Percentiles rank a stretch among this genome's conserved stretches.
phyloP scores from a whole-genome alignment of 2,888 invertebrate genomes.

The Plagodis pulveraria region DNA sequence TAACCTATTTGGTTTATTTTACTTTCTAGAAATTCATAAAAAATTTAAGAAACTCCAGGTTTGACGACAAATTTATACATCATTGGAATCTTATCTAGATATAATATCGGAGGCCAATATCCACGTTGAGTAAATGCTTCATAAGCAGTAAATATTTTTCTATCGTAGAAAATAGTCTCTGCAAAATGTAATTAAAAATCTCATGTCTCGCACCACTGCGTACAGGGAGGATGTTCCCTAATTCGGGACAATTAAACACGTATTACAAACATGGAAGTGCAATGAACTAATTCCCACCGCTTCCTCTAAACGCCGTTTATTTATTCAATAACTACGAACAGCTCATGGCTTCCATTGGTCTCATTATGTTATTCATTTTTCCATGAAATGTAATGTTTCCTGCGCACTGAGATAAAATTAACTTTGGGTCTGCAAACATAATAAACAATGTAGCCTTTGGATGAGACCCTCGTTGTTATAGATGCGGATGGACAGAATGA shows the following conservation, averaged over 20 bases:
- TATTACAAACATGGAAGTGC: constrained; percentile 68
- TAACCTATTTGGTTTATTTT: too few relatives aligned
- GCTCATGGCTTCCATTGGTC: background rate
- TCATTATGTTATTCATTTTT: constrained; percentile 11
- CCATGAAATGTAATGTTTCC: constrained; percentile 19
- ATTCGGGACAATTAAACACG: constrained; percentile 75
- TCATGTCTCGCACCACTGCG: constrained; percentile 7
- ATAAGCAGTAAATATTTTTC: too few relatives aligned
- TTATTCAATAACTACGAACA: constrained; percentile 17
- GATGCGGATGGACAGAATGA: background rate
- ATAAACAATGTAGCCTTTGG: constrained; percentile 10
- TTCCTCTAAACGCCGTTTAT: constrained; percentile 39
- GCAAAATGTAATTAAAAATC: background rate
- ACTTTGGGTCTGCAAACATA: constrained; percentile 2
- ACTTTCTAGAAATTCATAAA: too few relatives aligned
- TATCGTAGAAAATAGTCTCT: too few relatives aligned
- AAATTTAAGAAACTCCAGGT: too few relatives aligned
- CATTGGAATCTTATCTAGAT: too few relatives aligned
- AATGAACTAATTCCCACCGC: constrained; percentile 68
- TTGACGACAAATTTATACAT: too few relatives aligned
- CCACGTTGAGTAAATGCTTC: too few relatives aligned
- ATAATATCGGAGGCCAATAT: too few relatives aligned
- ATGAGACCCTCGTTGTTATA: background rate
- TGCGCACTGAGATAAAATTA: constrained; percentile 12
- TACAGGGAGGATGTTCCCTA: constrained; percentile 57